Evolutionary conservation across 2,797 vertebrate species (phyloP).

Genomic region (Falco naumanni): DNA sequence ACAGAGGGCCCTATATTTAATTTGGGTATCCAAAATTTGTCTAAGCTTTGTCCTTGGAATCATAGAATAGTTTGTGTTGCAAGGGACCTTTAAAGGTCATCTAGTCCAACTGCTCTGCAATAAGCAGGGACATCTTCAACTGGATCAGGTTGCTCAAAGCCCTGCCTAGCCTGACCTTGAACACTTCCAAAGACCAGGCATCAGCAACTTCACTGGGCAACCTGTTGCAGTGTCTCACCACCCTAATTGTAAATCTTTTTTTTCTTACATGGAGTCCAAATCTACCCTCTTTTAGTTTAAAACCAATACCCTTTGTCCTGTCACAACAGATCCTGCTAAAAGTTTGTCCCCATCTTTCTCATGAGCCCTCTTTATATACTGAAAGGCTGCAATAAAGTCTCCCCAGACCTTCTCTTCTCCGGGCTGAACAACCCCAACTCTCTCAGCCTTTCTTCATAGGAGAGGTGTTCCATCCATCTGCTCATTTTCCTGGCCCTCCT

Average conservation of each 20-base stretch:
- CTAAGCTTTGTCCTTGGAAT: neutral
- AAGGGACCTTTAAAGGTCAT: neutral
- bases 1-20: neutral
- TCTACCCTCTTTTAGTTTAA: neutral
- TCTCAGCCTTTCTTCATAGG: neutral
- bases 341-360: neutral
- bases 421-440: neutral
- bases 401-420: neutral
- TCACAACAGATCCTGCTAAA: neutral
- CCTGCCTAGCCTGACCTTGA: neutral
- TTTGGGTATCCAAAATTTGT: neutral
- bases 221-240: neutral
- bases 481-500: neutral
- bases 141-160: neutral
- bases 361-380: too few relatives aligned
- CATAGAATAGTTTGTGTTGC: neutral
- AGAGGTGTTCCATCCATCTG: neutral
- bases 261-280: neutral
- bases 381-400: neutral
- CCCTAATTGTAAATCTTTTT: neutral
- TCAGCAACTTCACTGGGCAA: accelerated
- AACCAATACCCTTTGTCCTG: neutral
- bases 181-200: neutral
- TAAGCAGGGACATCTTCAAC: neutral
- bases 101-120: too few relatives aligned